Evolutionary conservation across 2,113 vertebrate genomes (phyloP).

Genomic region (Phocoena phocoena): DNA sequence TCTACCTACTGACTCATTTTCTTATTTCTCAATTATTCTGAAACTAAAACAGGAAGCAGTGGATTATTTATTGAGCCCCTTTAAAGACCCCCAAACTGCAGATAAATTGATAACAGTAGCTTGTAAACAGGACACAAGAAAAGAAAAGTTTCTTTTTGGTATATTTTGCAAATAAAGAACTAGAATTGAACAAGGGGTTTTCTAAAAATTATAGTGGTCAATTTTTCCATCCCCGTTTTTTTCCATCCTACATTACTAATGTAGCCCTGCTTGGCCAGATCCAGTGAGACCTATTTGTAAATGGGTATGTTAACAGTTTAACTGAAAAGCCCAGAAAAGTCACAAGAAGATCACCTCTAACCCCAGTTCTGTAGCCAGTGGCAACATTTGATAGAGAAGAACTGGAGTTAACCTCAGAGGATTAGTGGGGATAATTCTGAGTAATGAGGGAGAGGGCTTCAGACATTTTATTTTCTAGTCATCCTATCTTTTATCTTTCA

Average conservation of each 20-base stretch:
- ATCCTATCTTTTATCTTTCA: not conserved
- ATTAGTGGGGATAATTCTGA: not conserved
- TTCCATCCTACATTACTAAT: not conserved
- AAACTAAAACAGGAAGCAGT: not conserved
- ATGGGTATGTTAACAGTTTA: not conserved
- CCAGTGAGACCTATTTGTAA: not conserved
- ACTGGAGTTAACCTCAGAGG: not conserved
- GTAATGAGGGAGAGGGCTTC: not conserved
- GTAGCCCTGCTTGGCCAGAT: not conserved
- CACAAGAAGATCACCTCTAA: not conserved
- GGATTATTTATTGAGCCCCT: not conserved
- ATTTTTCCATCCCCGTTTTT: not conserved
- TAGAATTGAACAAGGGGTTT: not conserved
- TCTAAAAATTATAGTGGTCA: not conserved
- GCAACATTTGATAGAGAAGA: not conserved
- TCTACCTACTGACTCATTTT: not conserved
- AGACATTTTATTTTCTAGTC: not conserved
- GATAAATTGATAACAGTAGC: not conserved
- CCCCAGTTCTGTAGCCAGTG: not conserved
- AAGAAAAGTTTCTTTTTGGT: not conserved
- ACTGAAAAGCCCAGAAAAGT: not conserved
- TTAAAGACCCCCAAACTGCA: not conserved
- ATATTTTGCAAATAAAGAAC: not conserved
- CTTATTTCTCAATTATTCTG: not conserved
- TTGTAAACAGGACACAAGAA: not conserved